Evolutionary conservation across 2,797 vertebrate species (phyloP), one percentile per base, ranked within the genome.

Genomic region (Alfaro cultratus): DNA sequence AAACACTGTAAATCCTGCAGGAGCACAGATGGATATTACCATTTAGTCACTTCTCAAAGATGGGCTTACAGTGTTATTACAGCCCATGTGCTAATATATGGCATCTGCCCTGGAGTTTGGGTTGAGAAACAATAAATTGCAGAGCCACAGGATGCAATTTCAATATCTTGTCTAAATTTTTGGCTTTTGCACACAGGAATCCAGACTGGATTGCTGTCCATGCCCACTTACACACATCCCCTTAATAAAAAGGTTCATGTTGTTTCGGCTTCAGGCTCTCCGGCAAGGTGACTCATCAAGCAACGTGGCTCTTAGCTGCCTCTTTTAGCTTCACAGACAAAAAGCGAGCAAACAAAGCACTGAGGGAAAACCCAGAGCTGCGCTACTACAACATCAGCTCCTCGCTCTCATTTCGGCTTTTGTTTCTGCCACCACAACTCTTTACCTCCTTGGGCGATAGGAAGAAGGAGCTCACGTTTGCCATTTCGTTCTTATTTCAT

Each of bases 11-110:
- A 87, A 87, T 89, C 82, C 84, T 87, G 91, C 76, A 74, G 84
- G 80, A 89, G 90, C 91, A 91, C 94, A 95, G 94, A 92, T 93
- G 91, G 92, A 91, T 84, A 89, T 92, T 88, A 92, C 82, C 91
- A 92, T 89, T 91, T 85, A 89, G 88, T 91, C 91, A 90, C 90
- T 89, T 90, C 82, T 64, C 85, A 80, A 79, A 80, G 89, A 92
- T 84, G 84, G 81, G 82, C 80, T 46, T 70, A 76, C 51, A 85
- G 85, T 91, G 88, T 93, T 78, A 88, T 93, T 91, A 88, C 90
- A 86, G 86, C 81, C 79, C 81, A 90, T 92, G 91, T 90, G 87
- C 80, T 91, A 89, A 92, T 91, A 87, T 73, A 87, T 81, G 83
- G 87, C 86, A 89, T 93, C 87, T 94, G 89, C 85, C 87, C 78